Evolutionary conservation across 2,888 invertebrate genomes (phyloP).

Genomic region (Cosmopolites sordidus): DNA sequence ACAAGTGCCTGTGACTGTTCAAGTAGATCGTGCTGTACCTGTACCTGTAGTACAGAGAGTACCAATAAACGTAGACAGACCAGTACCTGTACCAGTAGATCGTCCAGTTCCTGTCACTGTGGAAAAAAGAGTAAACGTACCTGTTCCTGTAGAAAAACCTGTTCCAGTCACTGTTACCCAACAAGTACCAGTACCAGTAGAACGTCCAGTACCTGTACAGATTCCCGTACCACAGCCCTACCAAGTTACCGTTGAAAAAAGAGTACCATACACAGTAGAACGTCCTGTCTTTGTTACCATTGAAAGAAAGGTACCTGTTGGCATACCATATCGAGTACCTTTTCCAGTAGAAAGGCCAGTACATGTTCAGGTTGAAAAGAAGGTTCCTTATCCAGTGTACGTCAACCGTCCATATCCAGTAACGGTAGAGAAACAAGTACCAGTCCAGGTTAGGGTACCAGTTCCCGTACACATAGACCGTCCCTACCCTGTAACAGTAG

Average conservation of each 20-base stretch:
- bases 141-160: constrained; percentile 22
- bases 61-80: constrained; percentile 19
- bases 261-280: constrained; percentile 50
- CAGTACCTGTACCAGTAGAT: constrained; percentile 17
- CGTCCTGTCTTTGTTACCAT: constrained; percentile 59
- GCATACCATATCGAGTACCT: constrained; percentile 24
- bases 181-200: constrained; percentile 53
- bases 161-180: constrained; percentile 51
- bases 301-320: constrained; percentile 52
- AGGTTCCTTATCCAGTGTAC: constrained; percentile 26
- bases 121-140: constrained; percentile 17
- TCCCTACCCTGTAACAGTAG: constrained; percentile 20
- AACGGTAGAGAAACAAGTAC: constrained; percentile 20
- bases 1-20: constrained; percentile 15
- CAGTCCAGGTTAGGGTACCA: constrained; percentile 17
- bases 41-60: constrained; percentile 17
- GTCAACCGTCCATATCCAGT: constrained; percentile 25
- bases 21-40: constrained; percentile 19
- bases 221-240: constrained; percentile 43
- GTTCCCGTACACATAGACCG: constrained; percentile 21
- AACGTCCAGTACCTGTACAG: constrained; percentile 48
- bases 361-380: constrained; percentile 22
- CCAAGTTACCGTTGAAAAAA: constrained; percentile 55
- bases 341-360: constrained; percentile 25
- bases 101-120: constrained; percentile 4